These are phyloP conservation scores for Gymnoscopelus braueri DNA, from an alignment of 2,797 vertebrate species.

Conservation along the genomic window DNA sequence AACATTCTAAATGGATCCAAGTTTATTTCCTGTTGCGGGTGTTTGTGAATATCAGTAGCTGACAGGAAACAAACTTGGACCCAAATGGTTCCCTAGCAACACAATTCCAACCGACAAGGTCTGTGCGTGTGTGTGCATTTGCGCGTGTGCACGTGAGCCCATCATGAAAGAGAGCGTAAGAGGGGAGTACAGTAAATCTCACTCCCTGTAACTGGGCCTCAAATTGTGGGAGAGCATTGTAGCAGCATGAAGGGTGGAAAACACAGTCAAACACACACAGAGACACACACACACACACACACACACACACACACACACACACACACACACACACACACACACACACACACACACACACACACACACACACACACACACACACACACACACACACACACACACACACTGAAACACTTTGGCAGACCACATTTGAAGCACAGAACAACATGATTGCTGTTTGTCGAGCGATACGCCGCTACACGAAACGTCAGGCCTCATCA, in stretches of 20 bases:
- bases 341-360: slow-evolving; percentile 16
- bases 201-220: slow-evolving; percentile 78
- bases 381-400: background rate
- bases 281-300: slow-evolving; percentile 25
- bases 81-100: no score
- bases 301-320: background rate
- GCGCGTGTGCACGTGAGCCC: slow-evolving; percentile 16
- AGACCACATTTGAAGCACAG: slow-evolving; percentile 57
- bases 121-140: slow-evolving; percentile 33
- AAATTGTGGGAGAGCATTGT: slow-evolving; percentile 66
- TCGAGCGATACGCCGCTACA: slow-evolving; percentile 43
- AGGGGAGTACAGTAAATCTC: slow-evolving; percentile 46
- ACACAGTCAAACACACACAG: slow-evolving; percentile 29
- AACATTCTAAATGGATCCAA: no score
- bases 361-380: slow-evolving; percentile 32
- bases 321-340: slow-evolving; percentile 24
- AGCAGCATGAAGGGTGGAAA: slow-evolving; percentile 61
- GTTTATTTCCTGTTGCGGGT: no score
- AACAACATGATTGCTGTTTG: slow-evolving; percentile 60
- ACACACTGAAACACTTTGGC: background rate
- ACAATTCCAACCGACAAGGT: background rate
- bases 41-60: no score
- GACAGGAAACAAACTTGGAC: no score
- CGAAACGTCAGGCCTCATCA: slow-evolving; percentile 25
- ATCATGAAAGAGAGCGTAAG: slow-evolving; percentile 19